Evolutionary conservation across 2,888 invertebrate genomes (phyloP), one percentile per base, ranked within the genome.

Genomic region (Oscheius sp.): DNA sequence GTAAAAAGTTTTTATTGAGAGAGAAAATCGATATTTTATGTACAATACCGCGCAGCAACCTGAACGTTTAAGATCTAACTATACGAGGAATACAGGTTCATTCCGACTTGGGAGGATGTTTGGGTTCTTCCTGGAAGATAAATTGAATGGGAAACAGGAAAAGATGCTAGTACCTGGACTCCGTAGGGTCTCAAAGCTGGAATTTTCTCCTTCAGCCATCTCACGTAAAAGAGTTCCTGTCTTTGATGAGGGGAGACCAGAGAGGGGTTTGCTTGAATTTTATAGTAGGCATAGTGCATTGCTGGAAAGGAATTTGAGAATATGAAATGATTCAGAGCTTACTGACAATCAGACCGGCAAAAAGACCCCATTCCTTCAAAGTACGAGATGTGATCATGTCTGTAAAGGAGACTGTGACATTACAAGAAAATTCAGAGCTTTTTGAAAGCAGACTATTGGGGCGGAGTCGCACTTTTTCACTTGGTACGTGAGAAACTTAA

Each of bases 281-380:
- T 83, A 80, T 86, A 86, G 79, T 86, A 86, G 33, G 84, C 84
- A 68, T 79, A 83, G 74, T 86, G 86, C 80, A 86, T 83, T 1
- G 82, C 85, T 85, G 74, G 70, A 79, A 76, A 13, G 10, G 13
- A 33, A 35, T 21, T 37, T 65, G 21, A 10, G 10, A 59, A 37
- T 11, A 29, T 10, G 3, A 57, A 42, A 35, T 58, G 50, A 13
- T 13, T 32, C 1, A 63, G 47, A 71, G 70, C 83, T 79, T 72
- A 83, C 83, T 79, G 32, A 82, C 77, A 62, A 83, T 74, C n/a
- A 83, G 78, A 53, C 77, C 81, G 57, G 77, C 80, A 68, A 83
- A 83, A 9, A 78, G 74, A 42, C 79, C 75, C 73, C 77, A 79
- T 55, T 83, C 83, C 57, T 76, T 76, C 33, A 59, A 29, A 4